Evolutionary conservation across 2,797 vertebrate genomes (phyloP).

Genomic region (Tenualosa thibaudeaui): DNA sequence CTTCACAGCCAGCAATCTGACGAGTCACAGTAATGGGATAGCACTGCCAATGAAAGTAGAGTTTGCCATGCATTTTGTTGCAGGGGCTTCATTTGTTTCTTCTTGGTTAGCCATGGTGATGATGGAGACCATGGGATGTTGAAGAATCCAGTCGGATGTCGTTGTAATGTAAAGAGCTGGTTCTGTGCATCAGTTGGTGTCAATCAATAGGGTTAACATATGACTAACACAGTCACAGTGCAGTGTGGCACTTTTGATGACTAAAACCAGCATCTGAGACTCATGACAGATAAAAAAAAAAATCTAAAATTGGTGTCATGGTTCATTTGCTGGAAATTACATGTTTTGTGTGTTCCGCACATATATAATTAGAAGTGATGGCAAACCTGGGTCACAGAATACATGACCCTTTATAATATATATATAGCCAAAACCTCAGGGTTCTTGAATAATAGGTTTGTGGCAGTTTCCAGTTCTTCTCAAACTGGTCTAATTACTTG

Average conservation of each 20-base stretch:
- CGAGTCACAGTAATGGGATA: not conserved
- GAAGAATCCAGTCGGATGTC: no score
- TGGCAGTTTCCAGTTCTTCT: no score
- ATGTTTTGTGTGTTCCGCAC: not conserved
- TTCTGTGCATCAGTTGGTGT: no score
- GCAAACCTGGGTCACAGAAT: not conserved
- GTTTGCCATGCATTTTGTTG: not conserved
- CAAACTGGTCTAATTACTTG: no score
- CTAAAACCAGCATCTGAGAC: not conserved
- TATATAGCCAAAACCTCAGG: no score
- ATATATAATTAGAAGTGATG: not conserved
- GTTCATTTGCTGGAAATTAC: not conserved
- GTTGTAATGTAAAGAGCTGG: no score
- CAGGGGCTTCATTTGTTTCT: not conserved
- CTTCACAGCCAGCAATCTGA: not conserved
- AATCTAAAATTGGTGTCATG: not conserved
- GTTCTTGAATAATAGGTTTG: no score
- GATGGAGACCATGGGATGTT: not conserved
- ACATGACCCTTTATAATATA: no score
- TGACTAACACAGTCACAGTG: no score
- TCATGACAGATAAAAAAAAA: not conserved
- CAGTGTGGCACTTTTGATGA: not conserved
- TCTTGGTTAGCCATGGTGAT: not conserved
- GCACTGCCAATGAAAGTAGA: not conserved
- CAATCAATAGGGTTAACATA: no score